phyloP scores from a whole-genome alignment of 2,888 invertebrate species.

The Mythimna albipuncta region DNA sequence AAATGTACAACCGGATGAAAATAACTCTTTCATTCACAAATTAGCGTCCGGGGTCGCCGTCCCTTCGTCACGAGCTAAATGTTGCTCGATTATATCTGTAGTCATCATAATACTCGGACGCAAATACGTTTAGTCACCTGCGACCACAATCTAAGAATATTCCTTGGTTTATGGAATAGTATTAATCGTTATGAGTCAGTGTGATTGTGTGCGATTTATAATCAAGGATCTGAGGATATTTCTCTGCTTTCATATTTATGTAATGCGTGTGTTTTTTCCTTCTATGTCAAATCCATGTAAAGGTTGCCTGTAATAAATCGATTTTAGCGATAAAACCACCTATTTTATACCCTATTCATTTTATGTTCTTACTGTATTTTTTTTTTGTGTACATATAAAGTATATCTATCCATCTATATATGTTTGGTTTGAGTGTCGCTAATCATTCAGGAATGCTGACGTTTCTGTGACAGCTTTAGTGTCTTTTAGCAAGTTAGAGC shows the following conservation, averaged over 20 bases:
- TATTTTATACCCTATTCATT: too few relatives aligned
- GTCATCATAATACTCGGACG: constrained; percentile 35
- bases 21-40: constrained; percentile 65
- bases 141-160: constrained; percentile 49
- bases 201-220: constrained; percentile 33
- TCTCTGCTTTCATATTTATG: too few relatives aligned
- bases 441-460: constrained; percentile 81
- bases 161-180: constrained; percentile 42
- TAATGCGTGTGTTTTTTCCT: too few relatives aligned
- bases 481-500: constrained; percentile 31
- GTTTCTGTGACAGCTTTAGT: constrained; percentile 68
- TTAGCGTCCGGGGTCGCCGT: constrained; percentile 74
- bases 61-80: constrained; percentile 62
- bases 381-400: too few relatives aligned
- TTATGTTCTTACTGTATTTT: too few relatives aligned
- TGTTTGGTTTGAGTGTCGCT: constrained; percentile 70
- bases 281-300: too few relatives aligned
- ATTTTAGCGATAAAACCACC: too few relatives aligned
- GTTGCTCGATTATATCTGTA: constrained; percentile 44
- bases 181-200: constrained; percentile 65
- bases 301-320: too few relatives aligned
- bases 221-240: too few relatives aligned
- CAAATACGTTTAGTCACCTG: constrained; percentile 56
- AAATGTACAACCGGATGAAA: constrained; percentile 65
- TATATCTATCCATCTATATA: constrained; percentile 36